Percentiles rank a stretch among this genome's conserved stretches.
phyloP scores from a whole-genome alignment of 2,113 vertebrate species.

The Atrichornis clamosus region DNA sequence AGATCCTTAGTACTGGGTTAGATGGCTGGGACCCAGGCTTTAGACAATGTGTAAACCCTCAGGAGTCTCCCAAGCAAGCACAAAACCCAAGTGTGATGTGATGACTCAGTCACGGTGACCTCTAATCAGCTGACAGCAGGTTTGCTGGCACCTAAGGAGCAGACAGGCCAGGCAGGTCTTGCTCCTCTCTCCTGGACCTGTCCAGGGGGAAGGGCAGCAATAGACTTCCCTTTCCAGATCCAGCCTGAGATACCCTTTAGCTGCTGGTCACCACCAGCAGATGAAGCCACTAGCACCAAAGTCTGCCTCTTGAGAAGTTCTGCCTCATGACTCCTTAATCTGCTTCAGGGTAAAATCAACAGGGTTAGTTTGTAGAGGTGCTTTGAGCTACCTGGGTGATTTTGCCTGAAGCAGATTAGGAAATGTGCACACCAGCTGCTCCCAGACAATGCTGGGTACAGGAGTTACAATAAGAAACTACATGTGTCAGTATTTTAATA shows the following conservation, averaged over 20 bases:
- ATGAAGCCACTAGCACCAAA: not conserved
- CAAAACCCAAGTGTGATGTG: no score
- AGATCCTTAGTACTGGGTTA: not conserved
- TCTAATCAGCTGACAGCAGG: not conserved
- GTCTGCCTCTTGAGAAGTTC: not conserved
- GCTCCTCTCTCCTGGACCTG: not conserved
- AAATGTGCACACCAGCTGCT: not conserved
- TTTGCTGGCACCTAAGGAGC: not conserved
- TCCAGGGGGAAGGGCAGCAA: not conserved
- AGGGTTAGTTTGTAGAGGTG: not conserved
- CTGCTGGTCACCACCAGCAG: not conserved
- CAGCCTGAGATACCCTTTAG: not conserved
- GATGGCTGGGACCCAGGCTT: not conserved
- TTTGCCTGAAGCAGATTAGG: not conserved
- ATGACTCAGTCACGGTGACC: not conserved
- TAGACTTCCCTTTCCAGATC: not conserved
- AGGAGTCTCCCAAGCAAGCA: not conserved
- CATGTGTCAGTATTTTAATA: not conserved
- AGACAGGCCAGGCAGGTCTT: not conserved
- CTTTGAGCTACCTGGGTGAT: not conserved
- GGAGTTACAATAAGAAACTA: not conserved
- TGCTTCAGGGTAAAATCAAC: not conserved
- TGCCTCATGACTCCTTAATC: not conserved
- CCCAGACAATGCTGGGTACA: not conserved
- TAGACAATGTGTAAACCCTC: rapidly evolving